Evolutionary conservation across 1,140 invertebrate genomes (phyloP).

Genomic region (Nebria ingens): DNA sequence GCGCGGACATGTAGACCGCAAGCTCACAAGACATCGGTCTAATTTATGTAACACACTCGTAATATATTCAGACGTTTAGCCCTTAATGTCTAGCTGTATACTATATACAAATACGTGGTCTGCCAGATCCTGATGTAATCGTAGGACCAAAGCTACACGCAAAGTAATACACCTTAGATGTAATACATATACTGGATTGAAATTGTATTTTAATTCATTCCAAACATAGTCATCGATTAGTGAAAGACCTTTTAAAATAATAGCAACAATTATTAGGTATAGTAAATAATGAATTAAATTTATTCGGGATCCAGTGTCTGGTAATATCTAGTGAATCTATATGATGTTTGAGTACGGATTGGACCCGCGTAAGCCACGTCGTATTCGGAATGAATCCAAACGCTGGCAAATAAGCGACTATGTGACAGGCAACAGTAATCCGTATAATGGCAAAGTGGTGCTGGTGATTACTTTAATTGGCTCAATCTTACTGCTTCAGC

Average conservation of each 20-base stretch:
- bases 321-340: no score
- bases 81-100: slow-evolving; percentile 3
- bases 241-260: no score
- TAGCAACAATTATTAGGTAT: no score
- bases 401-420: not conserved
- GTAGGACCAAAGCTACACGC: no score
- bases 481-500: not conserved
- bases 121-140: no score
- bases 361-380: not conserved
- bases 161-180: no score
- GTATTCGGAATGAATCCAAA: not conserved
- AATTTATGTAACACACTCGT: slow-evolving; percentile 2
- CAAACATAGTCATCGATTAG: no score
- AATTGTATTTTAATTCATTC: no score
- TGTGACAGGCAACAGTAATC: not conserved
- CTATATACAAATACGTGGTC: no score
- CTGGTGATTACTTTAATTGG: slow-evolving; percentile 5
- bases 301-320: no score
- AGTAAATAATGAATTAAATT: no score
- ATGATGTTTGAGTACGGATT: slow-evolving; percentile 2
- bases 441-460: not conserved
- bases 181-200: no score
- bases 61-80: slow-evolving; percentile 6
- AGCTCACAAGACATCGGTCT: slow-evolving; percentile 8
- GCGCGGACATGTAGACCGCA: not conserved